Evolutionary conservation across 2,888 invertebrate genomes (phyloP).

Genomic region (Vannuccia rotundouncinata): DNA sequence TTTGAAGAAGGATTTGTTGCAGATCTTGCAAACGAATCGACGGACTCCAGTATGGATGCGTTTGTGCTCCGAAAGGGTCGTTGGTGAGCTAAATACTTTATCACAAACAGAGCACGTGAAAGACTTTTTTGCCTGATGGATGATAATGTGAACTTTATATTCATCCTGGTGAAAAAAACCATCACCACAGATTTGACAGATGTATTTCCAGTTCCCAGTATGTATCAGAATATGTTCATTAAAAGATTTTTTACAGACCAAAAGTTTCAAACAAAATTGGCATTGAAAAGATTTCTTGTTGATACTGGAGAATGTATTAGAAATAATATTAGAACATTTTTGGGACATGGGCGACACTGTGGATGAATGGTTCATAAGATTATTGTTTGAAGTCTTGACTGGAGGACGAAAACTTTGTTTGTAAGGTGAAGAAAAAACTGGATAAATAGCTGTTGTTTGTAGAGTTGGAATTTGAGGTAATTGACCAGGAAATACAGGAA

Average conservation of each 20-base stretch:
- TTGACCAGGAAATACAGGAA: background rate
- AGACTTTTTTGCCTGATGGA: background rate
- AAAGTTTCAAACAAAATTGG: background rate
- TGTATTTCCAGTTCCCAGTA: background rate
- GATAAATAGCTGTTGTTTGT: background rate
- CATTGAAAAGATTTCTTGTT: background rate
- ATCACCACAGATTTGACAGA: background rate
- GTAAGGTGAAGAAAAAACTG: background rate
- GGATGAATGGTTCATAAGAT: background rate
- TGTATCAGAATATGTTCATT: background rate
- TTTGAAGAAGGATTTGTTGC: constrained; percentile 7
- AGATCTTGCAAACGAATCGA: background rate
- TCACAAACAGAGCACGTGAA: background rate
- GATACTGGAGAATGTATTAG: too few species aligned
- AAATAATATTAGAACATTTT: too few species aligned
- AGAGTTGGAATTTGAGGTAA: background rate
- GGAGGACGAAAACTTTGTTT: background rate
- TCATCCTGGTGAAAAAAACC: background rate
- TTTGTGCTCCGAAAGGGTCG: background rate
- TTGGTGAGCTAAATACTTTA: background rate
- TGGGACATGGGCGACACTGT: background rate
- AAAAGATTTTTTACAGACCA: background rate
- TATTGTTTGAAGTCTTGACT: background rate
- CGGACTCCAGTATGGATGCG: background rate
- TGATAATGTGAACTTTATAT: background rate